Evolutionary conservation across 2,797 vertebrate genomes (phyloP), one percentile per base, ranked within the genome.

Genomic region (Artibeus jamaicensis): DNA sequence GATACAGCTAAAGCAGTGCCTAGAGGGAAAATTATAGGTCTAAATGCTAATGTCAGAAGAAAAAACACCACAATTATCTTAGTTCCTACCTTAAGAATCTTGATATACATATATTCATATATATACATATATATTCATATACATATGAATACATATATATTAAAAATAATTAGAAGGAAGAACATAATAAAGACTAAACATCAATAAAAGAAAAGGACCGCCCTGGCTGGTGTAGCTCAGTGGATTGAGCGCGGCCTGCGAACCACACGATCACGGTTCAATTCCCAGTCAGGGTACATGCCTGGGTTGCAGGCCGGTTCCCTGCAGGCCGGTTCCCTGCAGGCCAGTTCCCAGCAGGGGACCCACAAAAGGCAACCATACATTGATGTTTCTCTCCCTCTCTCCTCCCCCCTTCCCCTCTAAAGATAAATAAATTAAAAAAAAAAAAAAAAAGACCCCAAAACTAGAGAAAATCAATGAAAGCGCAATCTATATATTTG

Each of bases 401-500:
- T n/a, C n/a, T n/a, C n/a, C n/a, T n/a, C n/a, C n/a, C n/a, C n/a
- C n/a, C n/a, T n/a, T n/a, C n/a, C n/a, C n/a, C n/a, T n/a, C n/a
- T n/a, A n/a, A n/a, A n/a, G n/a, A n/a, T n/a, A n/a, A n/a, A n/a
- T n/a, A n/a, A n/a, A n/a, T n/a, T n/a, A n/a, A n/a, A n/a, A n/a
- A n/a, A n/a, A n/a, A 71, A 88, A 79, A 65, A 26, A 12, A 95
- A 79, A 73, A 26, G 21, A 34, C 22, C 8, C 34, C 26, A 59
- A 86, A 32, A 84, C 55, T 3, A 42, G 2, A 77, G 42, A 57
- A 86, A 78, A 68, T 59, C 83, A 79, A 78, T 78, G n/a, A 92
- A 84, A 93, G 44, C 44, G 78, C 70, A 89, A 87, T 81, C 24
- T 67, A 65, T 46, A 32, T 86, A 91, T 65, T 67, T 91, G 83